Conservation (phyloP, 2,113 vertebrate species). For the Cynopterus brachyotis region DNA sequence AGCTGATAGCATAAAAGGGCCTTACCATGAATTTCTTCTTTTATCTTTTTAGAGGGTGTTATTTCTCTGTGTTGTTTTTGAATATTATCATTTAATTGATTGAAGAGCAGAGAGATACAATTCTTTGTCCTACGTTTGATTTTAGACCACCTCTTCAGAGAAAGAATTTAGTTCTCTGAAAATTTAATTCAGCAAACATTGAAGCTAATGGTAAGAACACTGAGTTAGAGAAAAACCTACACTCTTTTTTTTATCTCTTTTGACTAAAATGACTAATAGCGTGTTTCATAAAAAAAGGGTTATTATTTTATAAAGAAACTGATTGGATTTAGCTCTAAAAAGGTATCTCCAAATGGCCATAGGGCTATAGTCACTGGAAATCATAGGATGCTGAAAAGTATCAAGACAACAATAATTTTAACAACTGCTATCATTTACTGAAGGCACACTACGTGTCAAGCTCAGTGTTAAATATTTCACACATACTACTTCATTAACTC, state of each 20-base stretch:
- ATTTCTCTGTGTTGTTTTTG: neutral
- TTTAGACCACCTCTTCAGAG: neutral
- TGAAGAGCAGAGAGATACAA: neutral
- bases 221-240: neutral
- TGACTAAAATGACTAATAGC: neutral
- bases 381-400: neutral
- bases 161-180: slow-evolving; percentile 33
- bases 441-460: neutral
- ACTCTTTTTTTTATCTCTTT: neutral
- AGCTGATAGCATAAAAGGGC: neutral
- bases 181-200: slow-evolving; percentile 9
- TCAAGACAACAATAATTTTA: neutral
- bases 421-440: neutral
- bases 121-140: neutral
- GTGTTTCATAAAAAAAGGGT: neutral
- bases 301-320: slow-evolving; percentile 37
- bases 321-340: neutral
- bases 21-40: neutral
- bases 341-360: neutral
- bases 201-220: neutral
- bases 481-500: neutral
- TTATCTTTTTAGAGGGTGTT: neutral
- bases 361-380: neutral
- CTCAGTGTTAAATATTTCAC: neutral
- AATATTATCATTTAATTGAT: neutral